A percentile compares a stretch with the other conserved stretches of the same genome.
Evolutionary conservation across 1,140 invertebrate genomes (phyloP).

Genomic region (Diachasmimorpha longicaudata): DNA sequence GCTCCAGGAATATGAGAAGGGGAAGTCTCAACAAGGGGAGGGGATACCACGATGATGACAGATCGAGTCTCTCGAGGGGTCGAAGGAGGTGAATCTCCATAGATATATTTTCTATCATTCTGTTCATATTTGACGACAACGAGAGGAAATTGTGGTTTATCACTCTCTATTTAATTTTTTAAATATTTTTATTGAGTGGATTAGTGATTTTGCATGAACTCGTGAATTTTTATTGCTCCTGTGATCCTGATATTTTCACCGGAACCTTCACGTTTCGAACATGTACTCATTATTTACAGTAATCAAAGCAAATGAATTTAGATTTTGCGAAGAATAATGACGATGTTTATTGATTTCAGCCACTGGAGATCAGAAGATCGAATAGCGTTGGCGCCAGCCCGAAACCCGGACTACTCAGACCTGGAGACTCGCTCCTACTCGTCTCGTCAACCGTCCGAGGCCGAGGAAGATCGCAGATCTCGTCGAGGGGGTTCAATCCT

Average conservation of each 20-base stretch:
- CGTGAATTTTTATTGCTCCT: no score
- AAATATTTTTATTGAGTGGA: no score
- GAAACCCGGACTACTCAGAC: slow-evolving; percentile 39
- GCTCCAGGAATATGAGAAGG: not conserved
- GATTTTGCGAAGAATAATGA: no score
- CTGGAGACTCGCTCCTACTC: slow-evolving; percentile 23
- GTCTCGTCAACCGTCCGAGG: slow-evolving; percentile 26
- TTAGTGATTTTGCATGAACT: no score
- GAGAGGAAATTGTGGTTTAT: no score
- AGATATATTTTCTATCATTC: no score
- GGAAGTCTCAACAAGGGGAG: not conserved
- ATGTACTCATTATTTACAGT: no score
- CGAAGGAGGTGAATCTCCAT: slow-evolving; percentile 41
- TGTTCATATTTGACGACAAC: no score
- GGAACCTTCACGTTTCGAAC: no score
- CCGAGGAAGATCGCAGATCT: not conserved
- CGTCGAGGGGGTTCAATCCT: not conserved
- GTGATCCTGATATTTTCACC: no score
- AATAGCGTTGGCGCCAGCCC: slow-evolving; percentile 36
- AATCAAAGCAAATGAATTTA: no score
- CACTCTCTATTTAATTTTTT: no score
- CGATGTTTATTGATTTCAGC: slow-evolving; percentile 29
- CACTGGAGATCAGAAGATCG: slow-evolving; percentile 52
- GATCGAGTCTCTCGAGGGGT: not conserved
- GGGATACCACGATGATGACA: not conserved